Evolutionary conservation across 2,888 invertebrate species (phyloP).

Genomic region (Thymelicus lineola): DNA sequence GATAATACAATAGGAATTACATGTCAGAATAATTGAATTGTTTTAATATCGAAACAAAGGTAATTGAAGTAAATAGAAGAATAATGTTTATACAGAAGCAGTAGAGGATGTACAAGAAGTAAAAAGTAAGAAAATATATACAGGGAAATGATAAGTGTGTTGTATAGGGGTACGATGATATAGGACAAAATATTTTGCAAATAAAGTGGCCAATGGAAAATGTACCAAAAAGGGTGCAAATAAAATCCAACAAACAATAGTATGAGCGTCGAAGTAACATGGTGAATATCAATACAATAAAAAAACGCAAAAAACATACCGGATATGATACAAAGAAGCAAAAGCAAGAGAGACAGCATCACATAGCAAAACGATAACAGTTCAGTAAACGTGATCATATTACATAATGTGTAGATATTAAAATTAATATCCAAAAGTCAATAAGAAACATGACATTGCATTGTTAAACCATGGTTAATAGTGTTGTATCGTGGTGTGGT

Average conservation of each 20-base stretch:
- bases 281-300: neutral
- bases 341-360: slow-evolving; percentile 26
- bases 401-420: slow-evolving; percentile 31
- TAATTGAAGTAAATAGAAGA: neutral
- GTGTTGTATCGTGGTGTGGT: neutral
- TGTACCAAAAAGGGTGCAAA: too few species aligned
- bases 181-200: too few species aligned
- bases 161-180: too few species aligned
- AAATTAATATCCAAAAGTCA: neutral
- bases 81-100: neutral
- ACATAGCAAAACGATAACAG: slow-evolving; percentile 22
- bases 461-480: neutral
- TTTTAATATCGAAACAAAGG: neutral
- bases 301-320: neutral
- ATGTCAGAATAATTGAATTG: neutral
- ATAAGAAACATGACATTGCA: neutral
- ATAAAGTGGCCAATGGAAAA: too few species aligned
- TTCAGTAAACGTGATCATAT: slow-evolving; percentile 12
- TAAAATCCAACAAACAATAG: too few species aligned
- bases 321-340: slow-evolving; percentile 20
- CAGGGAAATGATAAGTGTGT: too few species aligned
- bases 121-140: too few species aligned
- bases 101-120: neutral
- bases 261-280: too few species aligned
- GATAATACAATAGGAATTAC: too few species aligned